Conservation (phyloP, 1,140 invertebrate species). For the Asobara japonica region DNA sequence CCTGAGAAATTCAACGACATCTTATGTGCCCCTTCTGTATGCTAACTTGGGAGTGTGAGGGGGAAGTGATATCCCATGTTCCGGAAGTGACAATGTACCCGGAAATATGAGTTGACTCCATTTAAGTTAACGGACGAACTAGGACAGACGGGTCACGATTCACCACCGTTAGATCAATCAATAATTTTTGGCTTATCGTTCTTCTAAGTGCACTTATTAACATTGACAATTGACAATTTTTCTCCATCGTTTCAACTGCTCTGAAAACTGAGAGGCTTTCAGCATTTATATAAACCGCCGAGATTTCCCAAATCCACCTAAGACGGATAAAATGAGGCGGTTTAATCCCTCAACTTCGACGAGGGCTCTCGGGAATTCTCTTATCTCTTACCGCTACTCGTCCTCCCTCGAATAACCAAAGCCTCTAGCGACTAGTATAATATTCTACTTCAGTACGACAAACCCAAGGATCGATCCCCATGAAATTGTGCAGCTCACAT, state of each 20-base stretch:
- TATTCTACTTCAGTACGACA: background rate
- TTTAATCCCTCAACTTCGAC: constrained; percentile 8
- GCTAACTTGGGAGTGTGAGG: background rate
- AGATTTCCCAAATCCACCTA: background rate
- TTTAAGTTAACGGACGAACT: no score
- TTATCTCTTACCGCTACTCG: constrained; percentile 19
- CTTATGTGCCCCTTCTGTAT: background rate
- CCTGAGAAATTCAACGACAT: background rate
- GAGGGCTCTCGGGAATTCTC: constrained; percentile 17
- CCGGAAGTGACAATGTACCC: background rate
- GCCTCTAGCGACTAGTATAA: background rate
- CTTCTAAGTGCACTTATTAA: background rate
- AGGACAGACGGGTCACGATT: no score
- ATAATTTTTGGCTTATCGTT: no score
- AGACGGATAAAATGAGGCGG: constrained; percentile 17
- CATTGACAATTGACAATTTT: background rate
- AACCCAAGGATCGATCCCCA: background rate
- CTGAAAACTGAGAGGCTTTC: background rate
- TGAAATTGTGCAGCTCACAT: background rate
- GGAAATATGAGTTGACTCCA: background rate
- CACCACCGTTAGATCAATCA: no score
- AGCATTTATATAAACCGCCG: background rate
- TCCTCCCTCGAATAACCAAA: background rate
- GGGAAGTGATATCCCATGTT: background rate
- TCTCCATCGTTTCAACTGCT: background rate